Conservation (phyloP, 2,888 invertebrate species). For the Pheosia tremula region DNA sequence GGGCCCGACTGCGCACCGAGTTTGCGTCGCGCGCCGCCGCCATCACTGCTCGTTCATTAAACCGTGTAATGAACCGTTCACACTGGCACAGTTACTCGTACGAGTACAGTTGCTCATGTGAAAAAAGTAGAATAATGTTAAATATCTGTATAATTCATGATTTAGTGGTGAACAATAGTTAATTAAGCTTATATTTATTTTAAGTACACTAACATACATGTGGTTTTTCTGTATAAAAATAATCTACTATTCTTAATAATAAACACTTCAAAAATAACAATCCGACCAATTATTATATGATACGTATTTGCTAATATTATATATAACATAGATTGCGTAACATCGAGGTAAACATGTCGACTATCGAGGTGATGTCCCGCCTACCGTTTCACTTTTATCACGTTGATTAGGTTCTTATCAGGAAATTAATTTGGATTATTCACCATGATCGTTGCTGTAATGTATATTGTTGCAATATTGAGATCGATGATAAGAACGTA, state of each 20-base stretch:
- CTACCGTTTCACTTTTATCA: not conserved
- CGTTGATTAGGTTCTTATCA: not conserved
- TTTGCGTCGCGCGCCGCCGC: constrained; percentile 73
- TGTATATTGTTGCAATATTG: not conserved
- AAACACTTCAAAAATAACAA: no score
- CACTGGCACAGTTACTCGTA: constrained; percentile 42
- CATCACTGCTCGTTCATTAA: constrained; percentile 81
- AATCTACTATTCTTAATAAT: no score
- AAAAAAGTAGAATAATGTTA: not conserved
- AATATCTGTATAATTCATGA: no score
- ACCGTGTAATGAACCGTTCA: constrained; percentile 73
- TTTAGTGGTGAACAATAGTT: no score
- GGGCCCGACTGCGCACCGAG: constrained; percentile 78
- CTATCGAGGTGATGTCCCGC: not conserved
- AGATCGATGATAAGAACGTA: not conserved
- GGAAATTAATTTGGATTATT: not conserved
- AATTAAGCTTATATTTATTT: no score
- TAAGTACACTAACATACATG: no score
- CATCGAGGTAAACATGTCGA: not conserved
- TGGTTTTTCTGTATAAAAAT: no score
- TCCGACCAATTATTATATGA: no score
- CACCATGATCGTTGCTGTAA: not conserved
- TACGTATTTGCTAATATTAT: not conserved
- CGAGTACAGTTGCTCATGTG: constrained; percentile 34
- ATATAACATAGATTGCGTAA: not conserved